Percentiles rank a stretch among this genome's conserved stretches.
phyloP scores from a whole-genome alignment of 53 echinoderm and acorn worm genomes.

The Temnopleurus reevesii region DNA sequence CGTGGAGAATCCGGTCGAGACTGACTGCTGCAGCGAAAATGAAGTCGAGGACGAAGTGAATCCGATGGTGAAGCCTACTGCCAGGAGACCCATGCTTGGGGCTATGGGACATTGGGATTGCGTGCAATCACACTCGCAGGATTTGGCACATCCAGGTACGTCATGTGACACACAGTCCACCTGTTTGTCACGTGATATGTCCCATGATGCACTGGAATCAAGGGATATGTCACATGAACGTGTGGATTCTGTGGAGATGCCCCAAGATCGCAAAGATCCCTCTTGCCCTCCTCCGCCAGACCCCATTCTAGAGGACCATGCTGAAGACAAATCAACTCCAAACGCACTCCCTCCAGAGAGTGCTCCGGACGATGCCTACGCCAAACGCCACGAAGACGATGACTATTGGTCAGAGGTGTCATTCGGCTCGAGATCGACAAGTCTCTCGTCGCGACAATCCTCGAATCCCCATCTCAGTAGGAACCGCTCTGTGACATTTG shows the following conservation, averaged over 20 bases:
- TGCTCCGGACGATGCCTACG: not conserved
- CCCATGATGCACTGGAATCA: conserved; percentile 11
- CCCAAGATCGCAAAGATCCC: conserved; percentile 2
- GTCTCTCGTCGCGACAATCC: not conserved
- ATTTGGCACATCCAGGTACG: conserved; percentile 31
- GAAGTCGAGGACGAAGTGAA: conserved; percentile 26
- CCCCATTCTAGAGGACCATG: conserved; percentile 39
- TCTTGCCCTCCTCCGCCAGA: not conserved
- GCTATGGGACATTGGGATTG: conserved; percentile 46
- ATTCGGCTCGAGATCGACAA: conserved; percentile 35
- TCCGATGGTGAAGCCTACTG: conserved; percentile 49
- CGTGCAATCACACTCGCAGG: conserved; percentile 43
- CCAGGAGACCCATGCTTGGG: conserved; percentile 53
- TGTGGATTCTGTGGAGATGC: conserved; percentile 14
- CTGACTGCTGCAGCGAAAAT: not conserved
- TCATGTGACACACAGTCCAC: conserved; percentile 51
- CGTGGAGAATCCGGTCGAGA: conserved; percentile 15
- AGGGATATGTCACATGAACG: conserved; percentile 40
- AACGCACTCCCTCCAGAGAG: not conserved
- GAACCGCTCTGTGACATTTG: conserved; percentile 72
- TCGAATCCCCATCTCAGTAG: conserved; percentile 7
- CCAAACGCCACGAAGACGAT: not conserved
- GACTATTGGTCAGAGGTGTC: conserved; percentile 44
- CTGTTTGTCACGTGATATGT: conserved; percentile 34
- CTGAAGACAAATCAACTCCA: not conserved